phyloP scores from a whole-genome alignment of 2,797 vertebrate genomes.

The Labroides dimidiatus region DNA sequence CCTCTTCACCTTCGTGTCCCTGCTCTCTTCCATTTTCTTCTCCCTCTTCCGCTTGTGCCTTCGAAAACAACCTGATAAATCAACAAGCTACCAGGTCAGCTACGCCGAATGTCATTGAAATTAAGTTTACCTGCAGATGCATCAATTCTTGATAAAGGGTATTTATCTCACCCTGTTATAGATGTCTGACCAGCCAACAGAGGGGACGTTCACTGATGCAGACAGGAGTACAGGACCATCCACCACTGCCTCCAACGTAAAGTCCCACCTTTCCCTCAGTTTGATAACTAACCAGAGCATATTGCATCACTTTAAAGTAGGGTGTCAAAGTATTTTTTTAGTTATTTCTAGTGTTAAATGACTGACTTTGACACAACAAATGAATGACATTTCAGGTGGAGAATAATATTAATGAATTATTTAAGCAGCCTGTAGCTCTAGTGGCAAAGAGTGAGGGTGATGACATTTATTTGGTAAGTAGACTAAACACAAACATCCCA shows the following conservation, averaged over 20 bases:
- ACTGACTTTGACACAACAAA: too few species aligned
- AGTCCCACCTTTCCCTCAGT: constrained; percentile 8
- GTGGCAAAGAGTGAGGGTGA: too few species aligned
- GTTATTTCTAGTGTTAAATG: too few species aligned
- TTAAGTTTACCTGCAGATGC: background rate
- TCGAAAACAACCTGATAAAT: constrained; percentile 87
- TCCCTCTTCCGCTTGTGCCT: constrained; percentile 89
- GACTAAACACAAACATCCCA: too few species aligned
- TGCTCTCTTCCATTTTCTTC: constrained; percentile 86
- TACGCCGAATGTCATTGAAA: background rate
- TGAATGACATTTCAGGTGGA: too few species aligned
- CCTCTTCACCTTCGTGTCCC: constrained; percentile 89
- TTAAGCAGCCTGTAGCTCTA: too few species aligned
- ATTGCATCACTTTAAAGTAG: background rate
- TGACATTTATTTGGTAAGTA: too few species aligned
- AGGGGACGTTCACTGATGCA: constrained; percentile 85
- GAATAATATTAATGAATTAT: too few species aligned
- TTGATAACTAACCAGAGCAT: background rate
- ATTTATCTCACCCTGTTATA: constrained; percentile 56
- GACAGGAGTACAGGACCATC: constrained; percentile 92
- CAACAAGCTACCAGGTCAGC: constrained; percentile 90
- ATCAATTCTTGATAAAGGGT: background rate
- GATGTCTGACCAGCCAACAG: constrained; percentile 91
- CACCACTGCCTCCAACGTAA: constrained; percentile 91
- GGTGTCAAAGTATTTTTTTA: too few species aligned